phyloP scores from a whole-genome alignment of 1,140 invertebrate species.

The Ceratosolen solmsi region DNA sequence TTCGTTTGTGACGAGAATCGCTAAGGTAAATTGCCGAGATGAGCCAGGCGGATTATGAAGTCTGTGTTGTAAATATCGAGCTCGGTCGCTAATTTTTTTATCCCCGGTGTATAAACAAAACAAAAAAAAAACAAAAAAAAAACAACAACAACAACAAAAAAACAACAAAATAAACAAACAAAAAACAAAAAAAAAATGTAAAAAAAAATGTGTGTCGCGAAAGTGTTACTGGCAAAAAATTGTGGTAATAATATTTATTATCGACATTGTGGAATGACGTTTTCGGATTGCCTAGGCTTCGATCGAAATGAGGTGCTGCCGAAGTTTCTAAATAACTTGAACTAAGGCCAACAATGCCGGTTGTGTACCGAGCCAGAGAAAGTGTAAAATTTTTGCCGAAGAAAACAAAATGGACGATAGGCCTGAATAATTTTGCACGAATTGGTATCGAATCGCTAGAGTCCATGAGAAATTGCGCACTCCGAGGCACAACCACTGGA shows the following conservation, averaged over 20 bases:
- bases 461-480: no score
- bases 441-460: no score
- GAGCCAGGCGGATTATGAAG: neutral
- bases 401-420: no score
- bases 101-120: neutral
- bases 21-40: neutral
- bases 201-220: neutral
- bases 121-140: no score
- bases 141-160: no score
- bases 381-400: neutral
- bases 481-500: no score
- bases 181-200: no score
- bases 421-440: no score
- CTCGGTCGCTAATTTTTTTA: neutral
- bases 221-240: neutral
- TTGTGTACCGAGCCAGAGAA: neutral
- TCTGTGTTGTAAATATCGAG: neutral
- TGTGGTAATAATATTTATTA: constrained; percentile 3
- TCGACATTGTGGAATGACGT: neutral
- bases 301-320: neutral
- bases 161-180: no score
- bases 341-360: neutral
- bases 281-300: neutral
- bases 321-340: neutral
- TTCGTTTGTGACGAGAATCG: no score